Conservation (phyloP, 2,797 vertebrate species). For the Heliangelus exortis region DNA sequence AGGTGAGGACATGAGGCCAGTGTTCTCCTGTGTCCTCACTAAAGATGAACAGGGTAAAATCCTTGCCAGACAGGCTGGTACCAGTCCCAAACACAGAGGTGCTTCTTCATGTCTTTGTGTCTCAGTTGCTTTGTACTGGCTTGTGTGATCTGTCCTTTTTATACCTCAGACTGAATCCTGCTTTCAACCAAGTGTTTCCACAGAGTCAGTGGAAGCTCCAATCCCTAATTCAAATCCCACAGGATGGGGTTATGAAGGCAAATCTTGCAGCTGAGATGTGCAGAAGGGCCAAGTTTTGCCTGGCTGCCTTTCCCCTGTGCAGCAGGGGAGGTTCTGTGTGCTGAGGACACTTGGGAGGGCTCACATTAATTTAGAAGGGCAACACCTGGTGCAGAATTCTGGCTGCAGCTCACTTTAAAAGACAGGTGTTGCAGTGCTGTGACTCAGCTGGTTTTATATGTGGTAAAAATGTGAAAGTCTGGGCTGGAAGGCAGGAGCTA, state of each 20-base stretch:
- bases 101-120: background rate
- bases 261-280: background rate
- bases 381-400: fast-evolving
- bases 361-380: background rate
- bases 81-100: fast-evolving
- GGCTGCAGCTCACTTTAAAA: background rate
- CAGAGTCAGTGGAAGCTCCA: background rate
- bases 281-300: background rate
- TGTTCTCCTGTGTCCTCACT: background rate
- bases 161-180: background rate
- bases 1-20: background rate
- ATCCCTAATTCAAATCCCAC: background rate
- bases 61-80: background rate
- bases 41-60: background rate
- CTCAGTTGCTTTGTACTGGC: background rate
- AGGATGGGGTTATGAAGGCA: background rate
- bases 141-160: background rate
- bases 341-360: background rate
- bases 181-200: background rate
- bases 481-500: background rate
- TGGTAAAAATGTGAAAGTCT: background rate
- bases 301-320: background rate
- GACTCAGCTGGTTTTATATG: background rate
- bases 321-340: too few species aligned
- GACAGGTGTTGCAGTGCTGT: background rate